Evolutionary conservation across 2,797 vertebrate species (phyloP), one percentile per base, ranked within the genome.

Genomic region (Poeciliopsis turneri): DNA sequence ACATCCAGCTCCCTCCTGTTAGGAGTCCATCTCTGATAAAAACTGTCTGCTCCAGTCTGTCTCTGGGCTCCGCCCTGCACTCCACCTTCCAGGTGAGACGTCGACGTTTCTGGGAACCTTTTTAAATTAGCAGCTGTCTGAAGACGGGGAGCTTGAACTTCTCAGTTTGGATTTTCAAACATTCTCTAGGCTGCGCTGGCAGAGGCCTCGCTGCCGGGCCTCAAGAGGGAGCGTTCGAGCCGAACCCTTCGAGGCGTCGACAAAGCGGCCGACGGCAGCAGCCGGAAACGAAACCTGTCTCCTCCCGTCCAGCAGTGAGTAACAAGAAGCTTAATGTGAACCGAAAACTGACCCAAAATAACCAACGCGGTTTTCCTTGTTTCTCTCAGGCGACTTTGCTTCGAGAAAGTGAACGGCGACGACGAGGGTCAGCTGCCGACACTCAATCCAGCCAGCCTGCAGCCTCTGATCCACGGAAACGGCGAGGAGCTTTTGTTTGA

Each of bases 11-110:
- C 30, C 43, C 33, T 6, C 5, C 47, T 49, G 23, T 59, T 94
- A 98, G 97, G 92, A 97, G 95, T 85, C 95, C 96, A 78, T 95
- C 96, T 10, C 93, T 97, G 95, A 96, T 97, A 84, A 98, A 97
- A 94, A 97, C 95, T 70, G 95, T 97, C 89, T 95, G 96, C 72
- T 95, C 95, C 82, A 95, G 90, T 92, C 93, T 96, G 84, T 94
- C 96, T 81, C 96, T 97, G 55, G 97, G 96, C 92, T 93, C 91
- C 78, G 93, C 95, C 88, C 93, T 97, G 88, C 97, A 96, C 81
- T 94, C 94, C 90, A 96, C 95, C 82, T 94, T 97, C 88, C 97
- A 98, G 97, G 97, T 98, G 76, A 89, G 86, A 30, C 36, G 20
- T 39, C 1, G 23, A n/a, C 1, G 15, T 13, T 6, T 33, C 15